Evolutionary conservation across 2,797 vertebrate genomes (phyloP).

Genomic region (Scarus forsteni): DNA sequence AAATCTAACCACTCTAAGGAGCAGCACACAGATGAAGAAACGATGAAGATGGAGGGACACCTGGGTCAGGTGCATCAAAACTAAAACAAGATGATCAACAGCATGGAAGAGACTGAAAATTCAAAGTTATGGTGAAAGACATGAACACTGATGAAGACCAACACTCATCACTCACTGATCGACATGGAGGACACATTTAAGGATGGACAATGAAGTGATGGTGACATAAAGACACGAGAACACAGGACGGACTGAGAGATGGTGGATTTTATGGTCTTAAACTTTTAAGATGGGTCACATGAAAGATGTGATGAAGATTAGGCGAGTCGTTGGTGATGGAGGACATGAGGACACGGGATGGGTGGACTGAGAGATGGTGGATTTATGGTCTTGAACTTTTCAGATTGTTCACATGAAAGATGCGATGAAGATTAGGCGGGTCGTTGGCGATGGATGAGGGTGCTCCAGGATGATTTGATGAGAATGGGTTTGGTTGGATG

Average conservation of each 20-base stretch:
- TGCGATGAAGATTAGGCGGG: slow-evolving; percentile 65
- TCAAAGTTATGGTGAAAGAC: background rate
- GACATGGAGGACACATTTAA: slow-evolving; percentile 11
- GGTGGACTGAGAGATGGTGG: slow-evolving; percentile 12
- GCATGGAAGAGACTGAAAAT: slow-evolving; percentile 8
- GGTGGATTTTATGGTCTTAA: slow-evolving; percentile 9
- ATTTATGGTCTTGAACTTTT: slow-evolving; percentile 14
- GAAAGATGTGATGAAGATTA: slow-evolving; percentile 60
- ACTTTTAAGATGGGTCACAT: slow-evolving; percentile 3
- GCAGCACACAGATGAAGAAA: background rate
- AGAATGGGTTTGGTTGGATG: slow-evolving; percentile 52
- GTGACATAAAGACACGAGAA: background rate
- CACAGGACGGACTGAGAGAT: slow-evolving; percentile 4
- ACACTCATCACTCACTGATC: background rate
- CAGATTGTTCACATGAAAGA: slow-evolving; percentile 10
- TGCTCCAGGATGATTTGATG: slow-evolving; percentile 60
- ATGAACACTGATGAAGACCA: slow-evolving; percentile 3
- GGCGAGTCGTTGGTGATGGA: slow-evolving; percentile 44
- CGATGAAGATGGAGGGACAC: slow-evolving; percentile 26
- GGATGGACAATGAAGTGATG: slow-evolving; percentile 13
- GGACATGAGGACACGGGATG: background rate
- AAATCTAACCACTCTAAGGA: slow-evolving; percentile 4
- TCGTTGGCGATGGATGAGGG: slow-evolving; percentile 57
- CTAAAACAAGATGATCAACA: background rate
- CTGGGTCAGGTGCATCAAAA: slow-evolving; percentile 12